Base-by-base conservation (phyloP, 1,140 invertebrate species). In the Parasteatoda tepidariorum region DNA sequence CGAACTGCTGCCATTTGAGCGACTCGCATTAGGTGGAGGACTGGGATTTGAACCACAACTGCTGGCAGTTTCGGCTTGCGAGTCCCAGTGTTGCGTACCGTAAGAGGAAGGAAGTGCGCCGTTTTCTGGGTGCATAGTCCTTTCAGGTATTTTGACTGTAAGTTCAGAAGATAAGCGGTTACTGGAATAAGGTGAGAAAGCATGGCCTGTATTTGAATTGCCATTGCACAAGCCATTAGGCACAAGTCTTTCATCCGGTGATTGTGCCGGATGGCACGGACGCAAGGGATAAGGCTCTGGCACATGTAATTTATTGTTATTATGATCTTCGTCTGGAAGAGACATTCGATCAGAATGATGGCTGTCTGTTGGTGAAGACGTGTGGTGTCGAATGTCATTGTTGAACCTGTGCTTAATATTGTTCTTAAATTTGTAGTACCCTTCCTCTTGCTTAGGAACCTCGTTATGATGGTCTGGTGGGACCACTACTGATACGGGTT, bases 381-480 rank as follows among this genome's bases (percentile, higher is more conserved):
- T 83, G 31, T 76, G 62, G 31, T 84, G 66, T n/a, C 74, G 28
- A 33, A 86, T 31, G 66, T 89, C 90, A 33, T 89, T 87, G 18
- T 88, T 88, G 87, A 98, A 98, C 62, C 96, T 91, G 87, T 96
- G 93, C 85, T 97, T 96, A 83, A 98, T 98, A 85, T 94, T 95
- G 86, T 95, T 97, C 90, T 98, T 98, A 89, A 97, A 97, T 90
- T 98, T 97, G 90, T 97, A 97, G 64, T 91, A 92, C 85, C 86
- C 81, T 26, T 85, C 85, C 57, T 82, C 78, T 0, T 62, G 15
- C 33, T 76, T 84, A 4, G 55, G 31, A 26, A 38, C 5, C n/a
- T 78, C 41, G 15, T 9, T 57, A 2, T 55, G 57, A 24, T 54
- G 34, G 18, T 28, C 5, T 3, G 61, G 34, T 24, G 75, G 62